Evolutionary conservation across 1,140 invertebrate species (phyloP), one percentile per base, ranked within the genome.

Genomic region (Spodoptera litura): DNA sequence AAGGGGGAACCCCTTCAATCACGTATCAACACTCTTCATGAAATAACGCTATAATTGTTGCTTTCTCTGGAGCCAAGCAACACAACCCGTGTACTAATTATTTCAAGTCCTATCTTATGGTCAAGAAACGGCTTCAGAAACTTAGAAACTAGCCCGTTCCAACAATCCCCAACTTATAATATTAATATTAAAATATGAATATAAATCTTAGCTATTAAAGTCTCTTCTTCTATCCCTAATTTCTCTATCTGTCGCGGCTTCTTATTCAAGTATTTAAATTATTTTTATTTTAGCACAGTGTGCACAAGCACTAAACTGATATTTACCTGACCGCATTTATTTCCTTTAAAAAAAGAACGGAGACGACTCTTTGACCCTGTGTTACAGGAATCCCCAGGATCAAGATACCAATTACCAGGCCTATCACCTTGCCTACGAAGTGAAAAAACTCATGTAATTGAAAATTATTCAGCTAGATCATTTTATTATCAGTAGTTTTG

Each of bases 391-490:
- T 93, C 92, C 93, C 96, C 96, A 96, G 95, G 98, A 98, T 95
- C 97, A 97, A 95, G 97, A 96, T 95, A 96, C 97, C 95, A 96
- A 97, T 96, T 98, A 98, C 96, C 97, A 98, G 96, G 98, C 98
- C 95, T 99, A 99, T 97, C 98, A 99, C 96, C 98, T 99, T 96
- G 98, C 98, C 96, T 99, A 99, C 96, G 98, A 99, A 98, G 98
- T 99, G 96, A 99, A 99, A 98, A 99, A 99, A 96, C 98, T 99
- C 96, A 99, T 99, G 98, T 99, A 99, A 96, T 98, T 97, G 89
- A 78, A 79, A 87, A 84, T 87, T 87, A 87, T 88, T 89, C 89
- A 91, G 87, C 87, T 92, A 92, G 89, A 90, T 82, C 87, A 81
- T 88, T 87, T 83, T 85, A 78, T 71, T 86, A 81, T 87, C 55